Conservation (phyloP, 2,113 vertebrate species). For the Meleagris gallopavo region DNA sequence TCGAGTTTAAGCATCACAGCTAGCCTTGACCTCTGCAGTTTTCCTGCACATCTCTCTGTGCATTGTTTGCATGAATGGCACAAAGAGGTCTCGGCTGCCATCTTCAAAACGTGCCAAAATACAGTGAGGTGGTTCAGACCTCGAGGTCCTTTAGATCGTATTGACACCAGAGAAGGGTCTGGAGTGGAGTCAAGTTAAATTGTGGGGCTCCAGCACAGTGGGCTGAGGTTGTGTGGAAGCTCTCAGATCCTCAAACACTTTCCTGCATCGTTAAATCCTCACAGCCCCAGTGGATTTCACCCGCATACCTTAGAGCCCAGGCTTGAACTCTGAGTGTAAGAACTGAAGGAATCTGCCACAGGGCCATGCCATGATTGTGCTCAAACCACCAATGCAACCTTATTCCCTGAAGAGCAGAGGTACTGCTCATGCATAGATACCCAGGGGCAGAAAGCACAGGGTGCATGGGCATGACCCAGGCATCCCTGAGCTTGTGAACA, state of each 20-base stretch:
- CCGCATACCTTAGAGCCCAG: accelerated
- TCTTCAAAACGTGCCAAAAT: neutral
- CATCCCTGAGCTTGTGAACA: neutral
- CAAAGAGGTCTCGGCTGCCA: accelerated
- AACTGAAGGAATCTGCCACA: too few relatives aligned
- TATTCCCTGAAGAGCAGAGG: neutral
- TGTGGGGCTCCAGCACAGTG: neutral
- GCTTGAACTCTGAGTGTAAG: accelerated
- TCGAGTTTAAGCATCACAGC: neutral
- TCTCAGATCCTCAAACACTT: neutral
- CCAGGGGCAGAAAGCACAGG: neutral
- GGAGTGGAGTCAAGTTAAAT: neutral
- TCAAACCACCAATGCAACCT: accelerated
- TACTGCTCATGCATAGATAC: neutral
- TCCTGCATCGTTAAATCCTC: accelerated
- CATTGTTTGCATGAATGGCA: accelerated
- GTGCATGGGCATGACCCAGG: accelerated
- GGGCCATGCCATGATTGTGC: accelerated
- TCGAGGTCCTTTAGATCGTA: neutral
- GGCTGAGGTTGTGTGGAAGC: neutral
- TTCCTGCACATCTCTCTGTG: accelerated
- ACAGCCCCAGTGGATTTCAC: neutral
- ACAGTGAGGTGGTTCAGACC: neutral
- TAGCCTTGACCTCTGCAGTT: neutral
- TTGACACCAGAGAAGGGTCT: neutral